Base-by-base conservation (phyloP, 2,888 invertebrate genomes). In the Ephialtes manifestator region DNA sequence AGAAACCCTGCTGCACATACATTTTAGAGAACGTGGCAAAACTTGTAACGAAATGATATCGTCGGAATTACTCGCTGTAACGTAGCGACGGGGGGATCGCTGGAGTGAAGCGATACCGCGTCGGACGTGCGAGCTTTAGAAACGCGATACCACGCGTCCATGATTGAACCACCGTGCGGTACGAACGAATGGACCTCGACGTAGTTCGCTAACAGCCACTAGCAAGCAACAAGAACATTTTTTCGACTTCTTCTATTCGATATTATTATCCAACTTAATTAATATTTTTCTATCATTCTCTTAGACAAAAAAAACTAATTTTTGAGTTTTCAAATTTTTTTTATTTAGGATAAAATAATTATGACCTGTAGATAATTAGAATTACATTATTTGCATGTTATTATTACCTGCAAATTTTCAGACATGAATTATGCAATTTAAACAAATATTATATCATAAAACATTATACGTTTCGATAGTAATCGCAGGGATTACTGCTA, bases 131-230 rank as follows among this genome's bases (percentile, higher is more conserved):
- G 39, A 78, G 78, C 55, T 68, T 70, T 43, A 43, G 67, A 58
- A 60, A 78, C 58, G n/a, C 68, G 79, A 79, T 60, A 63, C 46
- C 18, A 60, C 35, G 35, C 67, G 48, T 78, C 43, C 74, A 20
- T 70, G 72, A 85, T 81, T 83, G 83, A 67, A 76, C 80, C 46
- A 80, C 39, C 35, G 39, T 58, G 63, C 53, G 65, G 43, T 46
- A 74, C 18, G 31, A 35, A 15, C 28, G 31, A 63, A 39, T 35
- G 71, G 18, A 53, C 71, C 63, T 35, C 63, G 63, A 18, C 60
- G n/a, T 8, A 48, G 31, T 48, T 35, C 39, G 63, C 63, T 39
- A 63, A n/a, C 39, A 35, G 53, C 53, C 28, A 58, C 10, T 13
- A 10, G 35, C 60, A 4, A 75, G 31, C 35, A 35, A 18, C 31